Evolutionary conservation across 2,888 invertebrate genomes (phyloP).

Genomic region (Bombylius discolor): DNA sequence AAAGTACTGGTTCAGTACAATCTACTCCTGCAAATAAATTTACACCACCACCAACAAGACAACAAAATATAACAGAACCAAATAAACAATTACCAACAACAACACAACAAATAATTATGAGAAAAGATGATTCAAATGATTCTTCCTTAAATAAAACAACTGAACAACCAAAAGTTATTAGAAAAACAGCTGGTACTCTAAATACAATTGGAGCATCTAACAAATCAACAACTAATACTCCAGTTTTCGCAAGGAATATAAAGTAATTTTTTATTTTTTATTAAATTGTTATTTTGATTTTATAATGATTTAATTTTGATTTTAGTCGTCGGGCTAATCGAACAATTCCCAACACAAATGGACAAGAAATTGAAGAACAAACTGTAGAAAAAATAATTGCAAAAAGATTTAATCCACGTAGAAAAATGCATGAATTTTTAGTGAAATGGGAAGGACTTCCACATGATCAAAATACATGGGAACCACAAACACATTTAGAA

Average conservation of each 20-base stretch:
- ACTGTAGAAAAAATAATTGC: conserved; percentile 73
- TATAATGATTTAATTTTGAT: neutral
- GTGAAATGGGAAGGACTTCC: conserved; percentile 76
- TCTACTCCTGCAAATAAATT: neutral
- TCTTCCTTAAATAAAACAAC: neutral
- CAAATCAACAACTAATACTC: neutral
- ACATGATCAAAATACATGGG: conserved; percentile 76
- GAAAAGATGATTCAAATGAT: conserved; percentile 5
- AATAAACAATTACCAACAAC: neutral
- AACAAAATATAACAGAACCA: too few species aligned
- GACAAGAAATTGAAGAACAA: conserved; percentile 46
- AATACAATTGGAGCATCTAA: neutral
- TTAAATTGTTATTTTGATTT: neutral
- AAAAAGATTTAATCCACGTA: conserved; percentile 66
- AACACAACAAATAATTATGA: neutral
- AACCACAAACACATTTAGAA: conserved; percentile 61
- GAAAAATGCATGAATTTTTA: conserved; percentile 67
- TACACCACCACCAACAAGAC: neutral
- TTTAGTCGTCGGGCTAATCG: conserved; percentile 30
- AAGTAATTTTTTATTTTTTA: conserved; percentile 1
- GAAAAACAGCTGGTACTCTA: conserved; percentile 6
- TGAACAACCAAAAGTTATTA: conserved; percentile 1
- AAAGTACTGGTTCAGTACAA: neutral
- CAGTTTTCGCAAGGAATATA: neutral
- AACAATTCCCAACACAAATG: conserved; percentile 19